Conservation (phyloP, 1,140 invertebrate genomes). For the Anastrepha obliqua region DNA sequence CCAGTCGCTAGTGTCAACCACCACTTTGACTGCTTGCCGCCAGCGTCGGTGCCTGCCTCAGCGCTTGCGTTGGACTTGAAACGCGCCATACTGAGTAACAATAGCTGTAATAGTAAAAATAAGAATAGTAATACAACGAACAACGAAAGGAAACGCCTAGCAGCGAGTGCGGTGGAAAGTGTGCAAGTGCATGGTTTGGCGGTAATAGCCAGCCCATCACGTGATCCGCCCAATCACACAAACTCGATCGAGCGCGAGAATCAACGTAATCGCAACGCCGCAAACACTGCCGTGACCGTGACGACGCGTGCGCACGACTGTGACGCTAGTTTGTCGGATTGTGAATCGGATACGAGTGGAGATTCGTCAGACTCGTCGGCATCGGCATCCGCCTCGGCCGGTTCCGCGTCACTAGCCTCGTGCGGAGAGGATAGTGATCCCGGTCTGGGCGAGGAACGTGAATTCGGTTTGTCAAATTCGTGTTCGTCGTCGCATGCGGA, state of each 20-base stretch:
- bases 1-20: slow-evolving; percentile 56
- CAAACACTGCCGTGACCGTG: not conserved
- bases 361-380: slow-evolving; percentile 31
- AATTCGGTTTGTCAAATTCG: slow-evolving; percentile 59
- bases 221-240: not conserved
- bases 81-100: slow-evolving; percentile 66
- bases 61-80: slow-evolving; percentile 67
- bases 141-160: not conserved
- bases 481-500: slow-evolving; percentile 66
- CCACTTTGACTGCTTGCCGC: slow-evolving; percentile 65
- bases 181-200: slow-evolving; percentile 36
- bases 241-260: not conserved
- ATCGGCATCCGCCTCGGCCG: slow-evolving; percentile 56
- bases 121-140: slow-evolving; percentile 57
- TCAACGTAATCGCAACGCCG: not conserved
- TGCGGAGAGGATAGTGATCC: slow-evolving; percentile 65
- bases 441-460: slow-evolving; percentile 67
- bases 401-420: slow-evolving; percentile 58
- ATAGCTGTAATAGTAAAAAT: slow-evolving; percentile 58
- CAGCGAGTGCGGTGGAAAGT: slow-evolving; percentile 11
- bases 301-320: not conserved
- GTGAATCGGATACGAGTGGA: slow-evolving; percentile 53
- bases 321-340: slow-evolving; percentile 2
- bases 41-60: slow-evolving; percentile 59
- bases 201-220: slow-evolving; percentile 38